A percentile compares a stretch with the other conserved stretches of the same genome.
Conservation (phyloP, 2,888 invertebrate genomes). For the Trachelus tabidus region DNA sequence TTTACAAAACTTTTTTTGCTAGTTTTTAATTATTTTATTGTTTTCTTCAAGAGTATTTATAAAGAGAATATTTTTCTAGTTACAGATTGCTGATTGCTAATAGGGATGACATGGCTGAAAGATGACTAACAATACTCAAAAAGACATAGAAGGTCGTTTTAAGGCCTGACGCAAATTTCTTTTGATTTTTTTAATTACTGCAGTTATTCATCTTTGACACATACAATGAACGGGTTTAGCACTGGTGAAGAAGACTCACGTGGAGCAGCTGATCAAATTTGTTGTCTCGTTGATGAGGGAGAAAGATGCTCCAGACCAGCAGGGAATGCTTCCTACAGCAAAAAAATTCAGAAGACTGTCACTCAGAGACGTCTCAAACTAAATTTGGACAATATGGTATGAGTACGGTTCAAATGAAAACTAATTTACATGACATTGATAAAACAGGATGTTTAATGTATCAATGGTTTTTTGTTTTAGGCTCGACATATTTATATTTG, state of each 20-base stretch:
- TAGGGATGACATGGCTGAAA: neutral
- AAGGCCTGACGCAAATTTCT: neutral
- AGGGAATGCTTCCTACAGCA: conserved; percentile 96
- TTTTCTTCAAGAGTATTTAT: neutral
- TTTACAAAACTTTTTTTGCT: neutral
- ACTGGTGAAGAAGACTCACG: conserved; percentile 92
- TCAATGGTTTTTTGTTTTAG: conserved; percentile 67
- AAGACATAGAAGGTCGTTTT: neutral
- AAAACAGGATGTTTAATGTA: neutral
- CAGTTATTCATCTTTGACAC: conserved; percentile 72
- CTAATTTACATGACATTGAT: neutral
- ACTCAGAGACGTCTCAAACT: conserved; percentile 91
- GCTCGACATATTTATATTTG: conserved; percentile 96
- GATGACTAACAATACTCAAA: conserved; percentile 41
- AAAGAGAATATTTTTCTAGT: neutral
- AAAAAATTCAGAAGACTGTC: conserved; percentile 95
- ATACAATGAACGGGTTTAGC: conserved; percentile 88
- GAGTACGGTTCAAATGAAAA: neutral
- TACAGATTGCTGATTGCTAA: neutral
- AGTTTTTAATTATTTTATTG: neutral
- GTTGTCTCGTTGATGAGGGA: conserved; percentile 91
- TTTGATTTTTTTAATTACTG: conserved; percentile 26
- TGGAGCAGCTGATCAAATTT: conserved; percentile 88
- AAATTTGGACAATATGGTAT: conserved; percentile 82
- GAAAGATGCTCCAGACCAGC: conserved; percentile 88